Evolutionary conservation across 1,140 invertebrate genomes (phyloP).

Genomic region (Lasaia peninsularis): DNA sequence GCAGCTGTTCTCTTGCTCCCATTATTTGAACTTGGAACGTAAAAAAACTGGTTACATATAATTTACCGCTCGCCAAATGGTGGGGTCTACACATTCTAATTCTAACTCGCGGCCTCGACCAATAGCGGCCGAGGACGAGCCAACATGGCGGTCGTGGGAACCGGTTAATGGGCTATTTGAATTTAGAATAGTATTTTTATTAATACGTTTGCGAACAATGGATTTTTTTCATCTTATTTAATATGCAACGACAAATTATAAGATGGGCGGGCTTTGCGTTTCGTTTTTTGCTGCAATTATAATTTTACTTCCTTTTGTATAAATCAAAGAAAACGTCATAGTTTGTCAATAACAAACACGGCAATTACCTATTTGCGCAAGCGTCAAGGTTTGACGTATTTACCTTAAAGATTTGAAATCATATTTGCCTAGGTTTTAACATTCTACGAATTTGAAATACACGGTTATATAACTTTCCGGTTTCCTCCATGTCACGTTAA

Average conservation of each 20-base stretch:
- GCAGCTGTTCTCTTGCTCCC: slow-evolving; percentile 45
- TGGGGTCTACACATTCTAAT: slow-evolving; percentile 74
- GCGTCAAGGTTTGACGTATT: neutral
- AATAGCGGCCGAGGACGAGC: slow-evolving; percentile 69
- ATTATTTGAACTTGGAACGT: slow-evolving; percentile 61
- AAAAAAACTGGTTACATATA: slow-evolving; percentile 68
- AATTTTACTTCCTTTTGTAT: slow-evolving; percentile 7
- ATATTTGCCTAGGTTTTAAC: neutral
- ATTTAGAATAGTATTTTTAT: slow-evolving; percentile 76
- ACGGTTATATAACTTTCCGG: no score
- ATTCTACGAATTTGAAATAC: no score
- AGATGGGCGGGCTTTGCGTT: slow-evolving; percentile 20
- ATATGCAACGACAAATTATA: slow-evolving; percentile 33
- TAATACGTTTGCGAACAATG: slow-evolving; percentile 63
- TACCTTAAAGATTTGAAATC: slow-evolving; percentile 4
- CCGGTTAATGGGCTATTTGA: slow-evolving; percentile 73
- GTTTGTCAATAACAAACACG: slow-evolving; percentile 8
- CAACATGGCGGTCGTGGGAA: slow-evolving; percentile 74
- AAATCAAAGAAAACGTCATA: slow-evolving; percentile 9
- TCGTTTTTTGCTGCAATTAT: slow-evolving; percentile 9
- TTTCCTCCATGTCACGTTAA: no score
- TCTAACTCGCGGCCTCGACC: slow-evolving; percentile 67
- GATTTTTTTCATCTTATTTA: slow-evolving; percentile 48
- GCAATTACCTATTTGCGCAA: slow-evolving; percentile 3
- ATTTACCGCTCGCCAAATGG: slow-evolving; percentile 73